Conservation (phyloP, 2,888 invertebrate genomes). For the Mallateleia sp. region DNA sequence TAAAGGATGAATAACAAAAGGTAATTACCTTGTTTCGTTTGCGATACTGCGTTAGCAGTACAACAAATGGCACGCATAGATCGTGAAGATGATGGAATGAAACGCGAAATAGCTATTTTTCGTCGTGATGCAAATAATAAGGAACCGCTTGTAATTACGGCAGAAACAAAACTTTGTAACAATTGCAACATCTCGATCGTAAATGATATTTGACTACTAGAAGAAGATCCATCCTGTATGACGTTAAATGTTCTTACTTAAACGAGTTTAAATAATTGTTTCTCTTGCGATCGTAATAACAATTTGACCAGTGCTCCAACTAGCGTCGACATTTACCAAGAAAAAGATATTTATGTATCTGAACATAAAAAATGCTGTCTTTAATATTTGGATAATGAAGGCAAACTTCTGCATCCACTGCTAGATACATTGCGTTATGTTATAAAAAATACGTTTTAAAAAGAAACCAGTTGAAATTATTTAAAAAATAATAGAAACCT, state of each 20-base stretch:
- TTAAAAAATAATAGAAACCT: neutral
- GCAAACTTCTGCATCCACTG: neutral
- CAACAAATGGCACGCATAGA: no score
- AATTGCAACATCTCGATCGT: conserved; percentile 21
- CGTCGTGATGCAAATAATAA: no score
- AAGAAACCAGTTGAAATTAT: neutral
- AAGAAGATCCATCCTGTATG: conserved; percentile 8
- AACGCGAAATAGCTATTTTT: no score
- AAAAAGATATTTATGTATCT: conserved; percentile 20
- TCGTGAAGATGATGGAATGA: no score
- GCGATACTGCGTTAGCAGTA: no score
- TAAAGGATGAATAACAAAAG: no score
- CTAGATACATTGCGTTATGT: conserved; percentile 21
- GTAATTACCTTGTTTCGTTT: no score
- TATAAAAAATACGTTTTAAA: conserved; percentile 7
- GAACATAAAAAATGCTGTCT: conserved; percentile 6
- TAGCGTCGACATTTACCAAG: conserved; percentile 10
- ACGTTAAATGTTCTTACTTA: conserved; percentile 13
- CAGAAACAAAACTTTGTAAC: conserved; percentile 3
- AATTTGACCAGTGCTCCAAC: neutral
- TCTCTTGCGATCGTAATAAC: neutral
- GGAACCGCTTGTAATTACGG: conserved; percentile 8
- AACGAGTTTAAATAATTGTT: conserved; percentile 3
- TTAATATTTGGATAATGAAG: conserved; percentile 8
- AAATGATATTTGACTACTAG: no score